Percentiles rank a stretch among this genome's conserved stretches.
Conservation (phyloP, 2,797 vertebrate species). For the Sylvilagus floridanus region DNA sequence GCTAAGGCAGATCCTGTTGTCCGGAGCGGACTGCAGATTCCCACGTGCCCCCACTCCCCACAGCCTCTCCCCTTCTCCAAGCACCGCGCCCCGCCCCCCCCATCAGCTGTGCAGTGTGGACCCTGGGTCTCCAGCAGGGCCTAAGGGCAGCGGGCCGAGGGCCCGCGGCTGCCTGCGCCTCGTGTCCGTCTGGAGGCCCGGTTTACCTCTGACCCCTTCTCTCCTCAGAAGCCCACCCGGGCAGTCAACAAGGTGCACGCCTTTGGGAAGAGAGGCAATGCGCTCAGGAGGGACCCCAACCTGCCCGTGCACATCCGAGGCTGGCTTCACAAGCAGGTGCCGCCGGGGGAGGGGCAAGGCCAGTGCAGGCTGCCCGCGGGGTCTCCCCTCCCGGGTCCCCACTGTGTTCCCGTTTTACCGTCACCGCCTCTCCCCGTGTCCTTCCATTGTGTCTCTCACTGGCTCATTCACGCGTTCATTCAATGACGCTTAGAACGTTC, state of each 20-base stretch:
- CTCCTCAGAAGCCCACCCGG: conserved; percentile 71
- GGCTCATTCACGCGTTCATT: not conserved
- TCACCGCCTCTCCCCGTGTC: not conserved
- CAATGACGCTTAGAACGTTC: not conserved
- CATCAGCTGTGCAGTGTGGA: not conserved
- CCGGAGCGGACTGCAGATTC: not conserved
- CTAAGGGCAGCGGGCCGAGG: not conserved
- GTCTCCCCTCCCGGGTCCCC: not conserved
- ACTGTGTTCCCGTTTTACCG: not conserved
- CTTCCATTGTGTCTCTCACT: not conserved
- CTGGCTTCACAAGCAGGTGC: conserved; percentile 95
- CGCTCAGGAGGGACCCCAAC: conserved; percentile 93
- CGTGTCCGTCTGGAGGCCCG: no score
- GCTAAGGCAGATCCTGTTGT: not conserved
- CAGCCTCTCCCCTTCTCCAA: not conserved
- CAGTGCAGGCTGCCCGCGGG: not conserved
- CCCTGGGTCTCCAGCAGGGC: no score
- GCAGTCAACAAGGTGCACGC: conserved; percentile 89
- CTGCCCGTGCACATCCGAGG: conserved; percentile 93
- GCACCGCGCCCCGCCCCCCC: not conserved
- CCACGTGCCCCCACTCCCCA: not conserved
- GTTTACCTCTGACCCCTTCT: not conserved
- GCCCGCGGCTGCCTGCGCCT: accelerated
- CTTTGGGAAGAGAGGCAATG: conserved; percentile 93
- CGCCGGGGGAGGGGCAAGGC: not conserved